Base-by-base conservation (phyloP, 1,140 invertebrate genomes). In the Aethina tumida region DNA sequence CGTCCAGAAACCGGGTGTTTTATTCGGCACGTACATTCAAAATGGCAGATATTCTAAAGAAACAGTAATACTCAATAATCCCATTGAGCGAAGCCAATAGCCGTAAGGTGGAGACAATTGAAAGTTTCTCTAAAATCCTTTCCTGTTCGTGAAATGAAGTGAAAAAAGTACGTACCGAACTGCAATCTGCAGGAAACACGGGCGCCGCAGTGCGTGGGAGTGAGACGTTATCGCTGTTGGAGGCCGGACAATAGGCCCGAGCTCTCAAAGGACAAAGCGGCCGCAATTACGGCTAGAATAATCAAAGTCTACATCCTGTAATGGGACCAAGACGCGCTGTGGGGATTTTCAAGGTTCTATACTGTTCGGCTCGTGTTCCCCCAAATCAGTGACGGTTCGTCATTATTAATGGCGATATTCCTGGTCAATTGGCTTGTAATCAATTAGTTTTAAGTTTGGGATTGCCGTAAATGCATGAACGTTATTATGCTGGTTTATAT, bases 271-370 rank as follows among this genome's bases (percentile, higher is more conserved):
- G 45, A 48, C 43, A 48, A 50, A 50, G 45, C 37, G 37, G 39
- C 45, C 49, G 46, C 49, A 48, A 51, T 51, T 51, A 51, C 49
- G 45, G 39, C 39, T 40, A 49, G 49, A 51, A 51, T 51, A 51
- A 51, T 51, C 49, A 50, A 49, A 51, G 49, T 45, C 45, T 49
- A 51, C 45, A 49, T 51, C 46, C 49, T 46, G 49, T 51, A 51
- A 51, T 51, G 43, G 49, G 45, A 39, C 41, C 24, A 27, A 33
- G 21, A 21, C 36, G 35, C 27, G 40, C 40, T 42, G 19, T 29
- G 40, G 40, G 40, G 40, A 42, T 42, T 42, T 28, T 18, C 30
- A 19, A 28, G 19, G 10, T 10, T 15, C 25, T n/a, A 12, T 13
- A 26, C n/a, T 10, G 24, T 13, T 13, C 2, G 35, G 17, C 24